These are phyloP conservation scores for Oncorhynchus gorbuscha DNA, from an alignment of 2,113 vertebrate species.

Conservation along the genomic window DNA sequence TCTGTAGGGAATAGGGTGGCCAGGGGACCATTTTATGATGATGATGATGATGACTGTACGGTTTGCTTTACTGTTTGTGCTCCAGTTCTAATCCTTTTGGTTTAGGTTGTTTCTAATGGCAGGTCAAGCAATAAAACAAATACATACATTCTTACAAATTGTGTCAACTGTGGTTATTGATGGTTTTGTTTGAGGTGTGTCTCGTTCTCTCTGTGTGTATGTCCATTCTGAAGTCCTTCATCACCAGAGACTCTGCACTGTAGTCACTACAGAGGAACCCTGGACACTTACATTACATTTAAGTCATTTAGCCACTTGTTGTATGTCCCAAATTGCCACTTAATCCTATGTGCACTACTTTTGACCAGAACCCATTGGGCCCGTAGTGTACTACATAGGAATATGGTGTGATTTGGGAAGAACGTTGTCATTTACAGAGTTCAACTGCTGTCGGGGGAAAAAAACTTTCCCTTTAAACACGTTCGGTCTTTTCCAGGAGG, in stretches of 20 bases:
- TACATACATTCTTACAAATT: conserved; percentile 77
- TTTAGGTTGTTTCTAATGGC: conserved; percentile 80
- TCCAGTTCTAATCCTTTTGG: conserved; percentile 81
- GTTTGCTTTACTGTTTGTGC: conserved; percentile 80
- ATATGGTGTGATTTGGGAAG: too few species aligned
- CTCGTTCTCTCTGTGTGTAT: not conserved
- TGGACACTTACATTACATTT: too few species aligned
- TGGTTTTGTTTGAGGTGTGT: not conserved
- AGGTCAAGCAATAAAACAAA: conserved; percentile 86
- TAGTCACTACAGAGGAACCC: not conserved
- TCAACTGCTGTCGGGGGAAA: not conserved
- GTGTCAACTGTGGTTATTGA: not conserved
- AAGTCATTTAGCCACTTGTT: too few species aligned
- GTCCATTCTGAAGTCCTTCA: not conserved
- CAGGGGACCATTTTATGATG: conserved; percentile 79
- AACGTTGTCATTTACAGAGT: not conserved
- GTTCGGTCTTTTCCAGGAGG: conserved; percentile 39
- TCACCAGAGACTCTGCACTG: not conserved
- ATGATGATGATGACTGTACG: conserved; percentile 53
- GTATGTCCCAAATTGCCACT: not conserved
- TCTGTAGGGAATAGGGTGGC: conserved; percentile 15
- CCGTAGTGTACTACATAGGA: too few species aligned
- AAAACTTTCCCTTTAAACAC: conserved; percentile 36
- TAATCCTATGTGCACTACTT: not conserved
- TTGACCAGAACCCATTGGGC: too few species aligned